Percentiles rank a stretch among this genome's conserved stretches.
Conservation (phyloP, 2,113 vertebrate genomes). For the Hassar affinis region DNA sequence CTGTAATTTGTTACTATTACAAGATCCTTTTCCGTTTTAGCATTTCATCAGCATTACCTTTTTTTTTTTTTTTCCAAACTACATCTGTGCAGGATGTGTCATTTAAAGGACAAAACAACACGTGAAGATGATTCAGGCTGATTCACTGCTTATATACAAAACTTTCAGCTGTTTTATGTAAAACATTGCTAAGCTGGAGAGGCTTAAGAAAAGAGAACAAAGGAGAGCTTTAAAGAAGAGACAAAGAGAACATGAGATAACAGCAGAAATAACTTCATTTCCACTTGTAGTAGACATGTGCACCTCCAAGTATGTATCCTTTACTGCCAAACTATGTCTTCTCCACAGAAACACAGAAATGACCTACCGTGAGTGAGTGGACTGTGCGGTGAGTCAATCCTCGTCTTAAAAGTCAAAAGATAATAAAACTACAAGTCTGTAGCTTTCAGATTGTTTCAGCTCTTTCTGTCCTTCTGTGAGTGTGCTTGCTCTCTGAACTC, state of each 20-base stretch:
- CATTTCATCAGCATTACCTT: background rate
- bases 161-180: background rate
- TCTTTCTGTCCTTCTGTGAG: background rate
- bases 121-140: background rate
- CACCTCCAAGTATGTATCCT: background rate
- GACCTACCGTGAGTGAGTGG: constrained; percentile 29
- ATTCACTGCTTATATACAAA: background rate
- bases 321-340: background rate
- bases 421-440: background rate
- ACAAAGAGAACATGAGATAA: no score
- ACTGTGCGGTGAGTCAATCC: background rate
- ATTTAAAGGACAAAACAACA: background rate
- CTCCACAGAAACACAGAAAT: background rate
- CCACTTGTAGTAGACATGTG: background rate
- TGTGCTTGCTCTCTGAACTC: constrained; percentile 27
- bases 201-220: no score
- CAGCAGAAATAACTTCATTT: background rate
- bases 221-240: background rate
- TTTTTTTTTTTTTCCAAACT: background rate
- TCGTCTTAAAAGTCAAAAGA: background rate
- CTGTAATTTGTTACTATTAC: background rate
- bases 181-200: background rate
- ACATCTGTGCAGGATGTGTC: background rate
- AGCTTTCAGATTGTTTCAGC: background rate
- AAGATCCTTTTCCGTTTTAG: background rate